A percentile compares a stretch with the other conserved stretches of the same genome.
phyloP scores from a whole-genome alignment of 2,888 invertebrate species.

The Mechanitis mazaeus region DNA sequence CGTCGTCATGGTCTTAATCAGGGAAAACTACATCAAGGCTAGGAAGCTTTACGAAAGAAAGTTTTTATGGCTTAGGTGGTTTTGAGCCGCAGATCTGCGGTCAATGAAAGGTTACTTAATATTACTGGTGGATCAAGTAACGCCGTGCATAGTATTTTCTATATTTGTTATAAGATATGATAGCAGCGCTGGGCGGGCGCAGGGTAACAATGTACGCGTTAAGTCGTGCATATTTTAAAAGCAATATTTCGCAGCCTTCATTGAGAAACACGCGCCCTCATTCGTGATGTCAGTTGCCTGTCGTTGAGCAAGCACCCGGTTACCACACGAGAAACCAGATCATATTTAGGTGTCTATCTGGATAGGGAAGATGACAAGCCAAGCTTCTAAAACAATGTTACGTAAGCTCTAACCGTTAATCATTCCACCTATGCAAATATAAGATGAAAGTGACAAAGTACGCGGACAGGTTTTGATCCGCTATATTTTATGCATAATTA shows the following conservation, averaged over 20 bases:
- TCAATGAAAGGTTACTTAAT: slow-evolving; percentile 12
- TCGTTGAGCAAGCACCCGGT: slow-evolving; percentile 69
- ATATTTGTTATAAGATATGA: slow-evolving; percentile 11
- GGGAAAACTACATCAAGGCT: slow-evolving; percentile 11
- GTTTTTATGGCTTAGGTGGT: slow-evolving; percentile 21
- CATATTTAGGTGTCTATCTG: slow-evolving; percentile 42
- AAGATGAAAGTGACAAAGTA: slow-evolving; percentile 52
- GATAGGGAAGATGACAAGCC: slow-evolving; percentile 38
- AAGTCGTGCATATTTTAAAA: slow-evolving; percentile 72
- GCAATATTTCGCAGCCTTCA: slow-evolving; percentile 71
- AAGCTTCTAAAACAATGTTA: slow-evolving; percentile 35
- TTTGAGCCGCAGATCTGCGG: slow-evolving; percentile 38
- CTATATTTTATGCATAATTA: slow-evolving; percentile 41
- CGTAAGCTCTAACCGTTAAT: slow-evolving; percentile 35
- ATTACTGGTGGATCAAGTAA: background rate
- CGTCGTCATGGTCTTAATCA: slow-evolving; percentile 4
- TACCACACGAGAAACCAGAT: slow-evolving; percentile 66
- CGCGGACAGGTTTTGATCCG: slow-evolving; percentile 42
- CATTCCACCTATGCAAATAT: slow-evolving; percentile 43
- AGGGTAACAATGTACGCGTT: slow-evolving; percentile 54
- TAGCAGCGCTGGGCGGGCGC: slow-evolving; percentile 26
- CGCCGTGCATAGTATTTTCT: slow-evolving; percentile 3
- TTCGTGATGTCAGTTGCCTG: slow-evolving; percentile 66
- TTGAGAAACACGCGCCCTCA: slow-evolving; percentile 72
- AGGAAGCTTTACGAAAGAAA: slow-evolving; percentile 31